phyloP scores from a whole-genome alignment of 1,140 invertebrate species.

The Ostrea edulis region DNA sequence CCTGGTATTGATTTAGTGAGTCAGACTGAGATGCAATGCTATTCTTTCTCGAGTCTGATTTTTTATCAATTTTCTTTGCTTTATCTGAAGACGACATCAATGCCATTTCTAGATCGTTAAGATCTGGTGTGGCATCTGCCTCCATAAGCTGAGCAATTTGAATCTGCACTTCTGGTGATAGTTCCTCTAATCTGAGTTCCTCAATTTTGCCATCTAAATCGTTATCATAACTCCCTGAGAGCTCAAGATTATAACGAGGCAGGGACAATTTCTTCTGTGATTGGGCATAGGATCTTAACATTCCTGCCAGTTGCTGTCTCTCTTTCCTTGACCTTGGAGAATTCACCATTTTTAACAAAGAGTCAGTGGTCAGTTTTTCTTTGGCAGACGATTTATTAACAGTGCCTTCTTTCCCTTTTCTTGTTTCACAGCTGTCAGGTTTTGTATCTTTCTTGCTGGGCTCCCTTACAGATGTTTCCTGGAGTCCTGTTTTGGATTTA shows the following conservation, averaged over 20 bases:
- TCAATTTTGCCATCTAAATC: conserved; percentile 49
- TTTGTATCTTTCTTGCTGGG: not conserved
- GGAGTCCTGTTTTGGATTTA: not conserved
- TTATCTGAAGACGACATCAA: conserved; percentile 9
- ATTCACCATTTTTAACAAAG: conserved; percentile 68
- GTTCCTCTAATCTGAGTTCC: conserved; percentile 59
- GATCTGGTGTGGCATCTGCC: conserved; percentile 52
- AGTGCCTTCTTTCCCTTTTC: not conserved
- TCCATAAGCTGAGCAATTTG: conserved; percentile 67
- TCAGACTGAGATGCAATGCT: not conserved
- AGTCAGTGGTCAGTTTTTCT: conserved; percentile 52
- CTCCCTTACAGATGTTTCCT: not conserved
- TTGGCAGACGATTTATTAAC: conserved; percentile 11
- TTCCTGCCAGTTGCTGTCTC: conserved; percentile 60
- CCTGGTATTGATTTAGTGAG: not conserved
- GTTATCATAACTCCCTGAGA: conserved; percentile 59
- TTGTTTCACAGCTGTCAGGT: conserved; percentile 15
- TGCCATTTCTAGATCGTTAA: conserved; percentile 43
- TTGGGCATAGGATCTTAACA: conserved; percentile 60
- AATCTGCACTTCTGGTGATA: conserved; percentile 61
- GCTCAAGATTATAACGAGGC: conserved; percentile 57
- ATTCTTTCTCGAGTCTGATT: too few species aligned
- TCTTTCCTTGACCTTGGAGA: conserved; percentile 66
- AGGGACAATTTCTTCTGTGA: conserved; percentile 54
- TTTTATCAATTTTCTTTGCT: not conserved